Conservation (phyloP, 2,888 invertebrate genomes). For the Synergus gifuensis region DNA sequence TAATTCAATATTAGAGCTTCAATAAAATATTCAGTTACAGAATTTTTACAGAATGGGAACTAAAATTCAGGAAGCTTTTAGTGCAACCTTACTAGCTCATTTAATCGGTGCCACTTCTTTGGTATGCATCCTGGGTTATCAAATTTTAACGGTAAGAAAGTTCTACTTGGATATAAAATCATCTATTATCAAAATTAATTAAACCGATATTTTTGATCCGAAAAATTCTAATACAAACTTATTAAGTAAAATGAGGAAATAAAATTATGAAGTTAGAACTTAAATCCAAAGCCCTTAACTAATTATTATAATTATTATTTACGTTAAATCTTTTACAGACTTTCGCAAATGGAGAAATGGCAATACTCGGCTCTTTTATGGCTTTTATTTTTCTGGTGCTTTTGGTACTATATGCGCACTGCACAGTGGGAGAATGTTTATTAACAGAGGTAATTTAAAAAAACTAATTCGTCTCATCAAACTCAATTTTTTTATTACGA, state of each 20-base stretch:
- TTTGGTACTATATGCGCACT: conserved; percentile 65
- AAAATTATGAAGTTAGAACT: no score
- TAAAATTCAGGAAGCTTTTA: conserved; percentile 58
- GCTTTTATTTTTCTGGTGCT: conserved; percentile 65
- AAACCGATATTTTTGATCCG: no score
- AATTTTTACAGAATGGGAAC: conserved; percentile 59
- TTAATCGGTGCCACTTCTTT: conserved; percentile 61
- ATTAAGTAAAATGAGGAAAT: no score
- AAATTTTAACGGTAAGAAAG: conserved; percentile 61
- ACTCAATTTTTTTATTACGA: no score
- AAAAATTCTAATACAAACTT: no score
- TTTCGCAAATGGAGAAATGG: conserved; percentile 57
- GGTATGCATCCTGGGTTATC: conserved; percentile 64
- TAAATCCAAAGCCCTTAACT: no score
- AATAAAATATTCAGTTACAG: no score
- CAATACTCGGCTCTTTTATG: conserved; percentile 61
- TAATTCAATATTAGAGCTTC: no score
- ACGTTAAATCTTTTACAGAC: neutral
- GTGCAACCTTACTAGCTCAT: conserved; percentile 57
- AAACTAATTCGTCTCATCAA: no score
- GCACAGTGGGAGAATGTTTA: conserved; percentile 66
- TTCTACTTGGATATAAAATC: no score
- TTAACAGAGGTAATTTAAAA: conserved; percentile 59
- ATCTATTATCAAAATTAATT: no score
- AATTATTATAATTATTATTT: no score